phyloP scores from a whole-genome alignment of 2,888 invertebrate genomes.

The Tinea semifulvella region DNA sequence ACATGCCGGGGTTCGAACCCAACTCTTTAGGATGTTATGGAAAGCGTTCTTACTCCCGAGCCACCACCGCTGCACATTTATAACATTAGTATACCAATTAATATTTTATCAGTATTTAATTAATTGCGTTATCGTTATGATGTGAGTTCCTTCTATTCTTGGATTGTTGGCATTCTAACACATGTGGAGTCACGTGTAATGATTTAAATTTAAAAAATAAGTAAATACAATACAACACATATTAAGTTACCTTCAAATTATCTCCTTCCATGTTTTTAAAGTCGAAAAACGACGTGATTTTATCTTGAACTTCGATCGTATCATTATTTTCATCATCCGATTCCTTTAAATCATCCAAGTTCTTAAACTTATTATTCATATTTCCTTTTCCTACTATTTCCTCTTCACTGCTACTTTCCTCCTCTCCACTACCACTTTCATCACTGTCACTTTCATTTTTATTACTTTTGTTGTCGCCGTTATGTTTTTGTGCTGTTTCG shows the following conservation, averaged over 20 bases:
- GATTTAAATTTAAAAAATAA: too few relatives aligned
- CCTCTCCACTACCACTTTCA: constrained; percentile 26
- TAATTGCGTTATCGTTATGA: too few relatives aligned
- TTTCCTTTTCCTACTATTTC: constrained; percentile 26
- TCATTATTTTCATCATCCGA: neutral
- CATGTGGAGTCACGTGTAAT: too few relatives aligned
- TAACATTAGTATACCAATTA: too few relatives aligned
- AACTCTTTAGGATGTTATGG: too few relatives aligned
- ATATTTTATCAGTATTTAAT: too few relatives aligned
- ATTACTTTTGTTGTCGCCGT: constrained; percentile 21
- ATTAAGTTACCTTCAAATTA: constrained; percentile 40
- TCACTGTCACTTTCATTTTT: constrained; percentile 19
- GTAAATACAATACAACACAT: neutral
- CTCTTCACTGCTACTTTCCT: constrained; percentile 27
- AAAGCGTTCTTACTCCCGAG: too few relatives aligned
- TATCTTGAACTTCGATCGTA: constrained; percentile 5
- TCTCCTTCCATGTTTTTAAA: constrained; percentile 38
- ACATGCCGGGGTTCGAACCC: too few relatives aligned
- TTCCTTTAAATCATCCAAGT: neutral
- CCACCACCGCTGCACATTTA: too few relatives aligned
- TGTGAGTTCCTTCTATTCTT: too few relatives aligned
- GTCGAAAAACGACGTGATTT: constrained; percentile 41
- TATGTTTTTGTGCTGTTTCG: neutral
- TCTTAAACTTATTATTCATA: constrained; percentile 12
- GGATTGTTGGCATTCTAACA: too few relatives aligned